phyloP scores from a whole-genome alignment of 2,797 vertebrate species.

The Acanthurus leucopareius region DNA sequence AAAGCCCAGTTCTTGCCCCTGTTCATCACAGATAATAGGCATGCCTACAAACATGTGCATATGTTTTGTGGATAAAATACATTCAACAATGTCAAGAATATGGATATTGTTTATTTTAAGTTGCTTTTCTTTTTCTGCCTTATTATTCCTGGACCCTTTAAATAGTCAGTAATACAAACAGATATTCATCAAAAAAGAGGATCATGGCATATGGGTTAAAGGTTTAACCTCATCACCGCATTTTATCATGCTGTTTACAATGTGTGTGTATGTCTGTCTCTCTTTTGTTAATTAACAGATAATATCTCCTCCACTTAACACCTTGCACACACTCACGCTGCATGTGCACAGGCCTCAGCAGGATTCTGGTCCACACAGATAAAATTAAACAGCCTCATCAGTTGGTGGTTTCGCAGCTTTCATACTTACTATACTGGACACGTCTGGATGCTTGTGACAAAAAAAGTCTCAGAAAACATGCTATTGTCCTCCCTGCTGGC shows the following conservation, averaged over 20 bases:
- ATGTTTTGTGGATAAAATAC: neutral
- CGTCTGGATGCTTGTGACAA: slow-evolving; percentile 26
- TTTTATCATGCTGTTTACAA: neutral
- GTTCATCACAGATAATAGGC: slow-evolving; percentile 58
- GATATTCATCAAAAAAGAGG: neutral
- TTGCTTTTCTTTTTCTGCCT: neutral
- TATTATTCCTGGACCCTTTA: neutral
- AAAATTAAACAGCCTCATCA: slow-evolving; percentile 15
- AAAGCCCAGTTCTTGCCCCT: slow-evolving; percentile 44
- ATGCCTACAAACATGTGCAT: slow-evolving; percentile 20
- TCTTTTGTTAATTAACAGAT: slow-evolving; percentile 20
- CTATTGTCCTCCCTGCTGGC: neutral
- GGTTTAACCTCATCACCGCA: slow-evolving; percentile 9
- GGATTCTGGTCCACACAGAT: slow-evolving; percentile 8
- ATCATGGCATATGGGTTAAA: neutral
- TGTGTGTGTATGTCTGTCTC: neutral
- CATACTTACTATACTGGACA: slow-evolving; percentile 24
- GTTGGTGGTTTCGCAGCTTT: slow-evolving; percentile 2
- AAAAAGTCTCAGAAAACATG: neutral
- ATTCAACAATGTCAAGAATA: neutral
- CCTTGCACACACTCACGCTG: slow-evolving; percentile 10
- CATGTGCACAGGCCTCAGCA: slow-evolving; percentile 9
- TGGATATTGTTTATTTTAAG: neutral
- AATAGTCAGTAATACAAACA: neutral
- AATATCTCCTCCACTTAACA: slow-evolving; percentile 16